A percentile compares a stretch with the other conserved stretches of the same genome.
Evolutionary conservation across 2,888 invertebrate genomes (phyloP).

Genomic region (Epinotia ramella): DNA sequence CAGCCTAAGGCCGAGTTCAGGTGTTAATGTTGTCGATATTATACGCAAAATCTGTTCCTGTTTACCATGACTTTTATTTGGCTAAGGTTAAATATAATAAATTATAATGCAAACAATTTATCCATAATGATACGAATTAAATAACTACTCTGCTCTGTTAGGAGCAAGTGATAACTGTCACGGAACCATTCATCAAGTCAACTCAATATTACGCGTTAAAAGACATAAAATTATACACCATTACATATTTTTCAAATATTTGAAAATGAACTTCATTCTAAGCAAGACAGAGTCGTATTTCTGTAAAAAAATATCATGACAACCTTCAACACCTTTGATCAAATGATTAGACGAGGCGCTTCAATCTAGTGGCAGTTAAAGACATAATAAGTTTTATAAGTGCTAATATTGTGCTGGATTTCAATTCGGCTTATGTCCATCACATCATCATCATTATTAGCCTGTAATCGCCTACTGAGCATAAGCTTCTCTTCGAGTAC

Average conservation of each 20-base stretch:
- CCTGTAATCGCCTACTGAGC: too few relatives aligned
- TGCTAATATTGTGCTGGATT: not conserved
- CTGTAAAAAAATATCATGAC: not conserved
- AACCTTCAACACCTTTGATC: conserved; percentile 2
- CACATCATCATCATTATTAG: too few relatives aligned
- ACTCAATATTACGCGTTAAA: not conserved
- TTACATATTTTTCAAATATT: too few relatives aligned
- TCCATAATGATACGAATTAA: not conserved
- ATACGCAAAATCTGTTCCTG: conserved; percentile 8
- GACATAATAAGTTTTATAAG: conserved; percentile 5
- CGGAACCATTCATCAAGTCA: not conserved
- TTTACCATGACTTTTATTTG: conserved; percentile 1
- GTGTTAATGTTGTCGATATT: not conserved
- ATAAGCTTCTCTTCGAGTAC: too few relatives aligned
- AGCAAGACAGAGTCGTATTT: not conserved
- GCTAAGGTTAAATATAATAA: conserved; percentile 13
- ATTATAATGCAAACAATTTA: not conserved
- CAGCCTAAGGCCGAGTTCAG: not conserved
- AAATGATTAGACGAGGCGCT: not conserved
- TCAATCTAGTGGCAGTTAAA: not conserved
- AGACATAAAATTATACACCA: too few relatives aligned
- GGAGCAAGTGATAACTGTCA: not conserved
- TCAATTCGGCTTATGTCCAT: too few relatives aligned
- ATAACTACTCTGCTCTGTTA: not conserved
- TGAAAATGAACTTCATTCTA: not conserved